A percentile compares a stretch with the other conserved stretches of the same genome.
These are phyloP conservation scores for Eristalinus aeneus DNA, from an alignment of 2,888 invertebrate genomes.

Conservation along the genomic window DNA sequence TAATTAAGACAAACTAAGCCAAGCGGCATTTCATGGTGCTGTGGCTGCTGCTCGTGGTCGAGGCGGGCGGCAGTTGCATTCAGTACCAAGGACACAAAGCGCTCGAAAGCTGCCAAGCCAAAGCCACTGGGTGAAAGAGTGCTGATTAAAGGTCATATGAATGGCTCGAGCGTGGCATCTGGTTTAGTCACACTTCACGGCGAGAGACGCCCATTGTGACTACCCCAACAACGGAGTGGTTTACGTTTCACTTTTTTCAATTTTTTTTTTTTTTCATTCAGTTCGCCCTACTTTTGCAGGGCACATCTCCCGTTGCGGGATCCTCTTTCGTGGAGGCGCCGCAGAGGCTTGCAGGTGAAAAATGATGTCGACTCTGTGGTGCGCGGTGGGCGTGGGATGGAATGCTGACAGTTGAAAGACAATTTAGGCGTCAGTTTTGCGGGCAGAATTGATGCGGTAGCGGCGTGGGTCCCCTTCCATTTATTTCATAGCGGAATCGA, in stretches of 20 bases:
- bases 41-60: not conserved
- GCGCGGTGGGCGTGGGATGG: not conserved
- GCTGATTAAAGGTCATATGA: slow-evolving; percentile 56
- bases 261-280: not conserved
- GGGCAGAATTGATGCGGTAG: slow-evolving; percentile 36
- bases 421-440: slow-evolving; percentile 57
- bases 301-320: not conserved
- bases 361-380: slow-evolving; percentile 47
- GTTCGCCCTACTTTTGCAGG: not conserved
- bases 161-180: slow-evolving; percentile 53
- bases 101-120: not conserved
- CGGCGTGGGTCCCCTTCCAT: slow-evolving; percentile 10
- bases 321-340: slow-evolving; percentile 21
- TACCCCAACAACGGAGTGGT: slow-evolving; percentile 35
- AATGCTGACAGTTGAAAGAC: slow-evolving; percentile 62
- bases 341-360: slow-evolving; percentile 57
- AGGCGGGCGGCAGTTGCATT: not conserved
- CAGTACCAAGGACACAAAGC: slow-evolving; percentile 29
- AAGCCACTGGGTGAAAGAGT: slow-evolving; percentile 27
- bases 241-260: not conserved
- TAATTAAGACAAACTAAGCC: slow-evolving; percentile 36
- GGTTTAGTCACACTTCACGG: slow-evolving; percentile 51
- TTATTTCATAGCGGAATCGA: slow-evolving; percentile 25
- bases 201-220: slow-evolving; percentile 9
- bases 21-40: not conserved